Evolutionary conservation across 1,140 invertebrate species (phyloP).

Genomic region (Sarcophaga bullata): DNA sequence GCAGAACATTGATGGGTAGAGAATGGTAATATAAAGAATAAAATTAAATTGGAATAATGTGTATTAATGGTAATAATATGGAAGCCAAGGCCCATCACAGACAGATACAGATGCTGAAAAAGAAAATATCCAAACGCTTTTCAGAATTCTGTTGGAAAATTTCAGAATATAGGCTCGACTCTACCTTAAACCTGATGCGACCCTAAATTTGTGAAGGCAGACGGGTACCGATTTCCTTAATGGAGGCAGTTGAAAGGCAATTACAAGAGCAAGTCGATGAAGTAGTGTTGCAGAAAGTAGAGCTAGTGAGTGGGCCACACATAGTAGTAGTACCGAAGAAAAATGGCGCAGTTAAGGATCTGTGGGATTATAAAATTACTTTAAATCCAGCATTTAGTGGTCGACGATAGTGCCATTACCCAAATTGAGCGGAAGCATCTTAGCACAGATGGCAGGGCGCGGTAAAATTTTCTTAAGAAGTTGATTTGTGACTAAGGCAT

Average conservation of each 20-base stretch:
- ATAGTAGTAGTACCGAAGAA: constrained; percentile 55
- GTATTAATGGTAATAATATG: too few relatives aligned
- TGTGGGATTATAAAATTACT: constrained; percentile 45
- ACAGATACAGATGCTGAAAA: too few relatives aligned
- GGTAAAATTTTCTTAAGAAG: constrained; percentile 46
- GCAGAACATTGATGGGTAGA: constrained; percentile 17
- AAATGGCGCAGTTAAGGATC: constrained; percentile 51
- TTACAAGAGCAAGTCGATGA: constrained; percentile 9
- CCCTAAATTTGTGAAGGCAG: constrained; percentile 56
- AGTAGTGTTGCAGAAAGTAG: constrained; percentile 25
- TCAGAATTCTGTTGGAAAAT: too few relatives aligned
- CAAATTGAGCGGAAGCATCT: too few relatives aligned
- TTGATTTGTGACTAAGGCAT: constrained; percentile 50
- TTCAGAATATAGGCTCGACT: too few relatives aligned
- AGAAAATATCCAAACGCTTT: background rate
- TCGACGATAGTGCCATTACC: constrained; percentile 51
- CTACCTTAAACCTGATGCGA: constrained; percentile 45
- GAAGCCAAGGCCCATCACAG: too few relatives aligned
- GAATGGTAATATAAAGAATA: background rate
- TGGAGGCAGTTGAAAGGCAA: constrained; percentile 25
- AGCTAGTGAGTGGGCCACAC: constrained; percentile 58
- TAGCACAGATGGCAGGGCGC: background rate
- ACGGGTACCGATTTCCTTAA: constrained; percentile 30
- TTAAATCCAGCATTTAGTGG: constrained; percentile 47
- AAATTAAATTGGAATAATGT: constrained; percentile 41